Conservation (phyloP, 2,888 invertebrate species). For the Phymatocera aterrima region DNA sequence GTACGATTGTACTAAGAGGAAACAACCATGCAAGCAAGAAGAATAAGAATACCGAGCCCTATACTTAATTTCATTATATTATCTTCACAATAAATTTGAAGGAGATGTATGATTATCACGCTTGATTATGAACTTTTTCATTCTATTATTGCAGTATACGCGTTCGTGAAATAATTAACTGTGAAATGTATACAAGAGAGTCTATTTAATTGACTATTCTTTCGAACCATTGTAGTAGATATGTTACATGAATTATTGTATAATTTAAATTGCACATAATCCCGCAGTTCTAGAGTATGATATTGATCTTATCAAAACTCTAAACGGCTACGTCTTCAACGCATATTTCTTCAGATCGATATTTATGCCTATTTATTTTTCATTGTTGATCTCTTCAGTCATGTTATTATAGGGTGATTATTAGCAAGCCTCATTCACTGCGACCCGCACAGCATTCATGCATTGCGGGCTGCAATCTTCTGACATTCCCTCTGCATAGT, state of each 20-base stretch:
- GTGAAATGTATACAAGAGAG: background rate
- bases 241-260: too few relatives aligned
- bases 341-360: too few relatives aligned
- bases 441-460: background rate
- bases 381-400: too few relatives aligned
- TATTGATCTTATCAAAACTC: too few relatives aligned
- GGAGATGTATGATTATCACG: background rate
- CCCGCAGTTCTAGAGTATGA: background rate
- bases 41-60: too few relatives aligned
- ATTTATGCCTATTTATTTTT: too few relatives aligned
- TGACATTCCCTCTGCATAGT: background rate
- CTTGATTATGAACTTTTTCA: background rate
- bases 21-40: too few relatives aligned
- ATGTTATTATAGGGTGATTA: background rate
- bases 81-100: background rate
- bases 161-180: background rate
- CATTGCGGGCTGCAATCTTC: background rate
- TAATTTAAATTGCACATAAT: background rate
- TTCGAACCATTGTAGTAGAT: background rate
- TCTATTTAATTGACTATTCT: background rate
- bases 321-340: too few relatives aligned
- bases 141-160: background rate
- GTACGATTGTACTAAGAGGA: too few relatives aligned
- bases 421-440: too few relatives aligned
- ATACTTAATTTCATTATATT: slow-evolving; percentile 3